These are phyloP conservation scores for Masticophis lateralis DNA, from an alignment of 2,797 vertebrate genomes.

Conservation along the genomic window DNA sequence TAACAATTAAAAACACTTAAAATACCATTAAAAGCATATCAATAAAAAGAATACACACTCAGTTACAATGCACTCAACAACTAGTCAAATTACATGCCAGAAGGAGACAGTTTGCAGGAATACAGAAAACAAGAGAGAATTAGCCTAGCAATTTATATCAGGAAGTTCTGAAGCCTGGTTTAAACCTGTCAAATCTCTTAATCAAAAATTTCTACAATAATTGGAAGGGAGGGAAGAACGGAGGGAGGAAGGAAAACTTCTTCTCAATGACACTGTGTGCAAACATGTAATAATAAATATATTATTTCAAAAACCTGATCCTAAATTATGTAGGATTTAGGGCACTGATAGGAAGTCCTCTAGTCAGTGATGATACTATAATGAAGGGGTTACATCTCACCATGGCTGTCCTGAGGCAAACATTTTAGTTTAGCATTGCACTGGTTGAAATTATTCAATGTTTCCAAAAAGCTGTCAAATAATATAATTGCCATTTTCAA, in stretches of 20 bases:
- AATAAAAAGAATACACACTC: background rate
- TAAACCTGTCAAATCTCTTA: background rate
- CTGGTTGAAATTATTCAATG: background rate
- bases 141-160: background rate
- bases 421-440: background rate
- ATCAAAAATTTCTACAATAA: background rate
- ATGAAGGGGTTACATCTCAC: background rate
- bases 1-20: background rate
- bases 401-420: background rate
- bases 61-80: background rate
- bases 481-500: background rate
- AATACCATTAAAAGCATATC: background rate
- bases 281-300: background rate
- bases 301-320: background rate
- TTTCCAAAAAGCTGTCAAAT: background rate
- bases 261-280: background rate
- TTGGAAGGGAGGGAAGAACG: background rate
- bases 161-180: background rate
- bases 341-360: background rate
- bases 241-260: background rate
- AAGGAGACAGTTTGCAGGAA: background rate
- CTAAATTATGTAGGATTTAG: background rate
- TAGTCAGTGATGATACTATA: background rate
- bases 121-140: background rate
- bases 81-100: background rate